phyloP scores from a whole-genome alignment of 2,888 invertebrate genomes.

The Dryobotodes eremita region DNA sequence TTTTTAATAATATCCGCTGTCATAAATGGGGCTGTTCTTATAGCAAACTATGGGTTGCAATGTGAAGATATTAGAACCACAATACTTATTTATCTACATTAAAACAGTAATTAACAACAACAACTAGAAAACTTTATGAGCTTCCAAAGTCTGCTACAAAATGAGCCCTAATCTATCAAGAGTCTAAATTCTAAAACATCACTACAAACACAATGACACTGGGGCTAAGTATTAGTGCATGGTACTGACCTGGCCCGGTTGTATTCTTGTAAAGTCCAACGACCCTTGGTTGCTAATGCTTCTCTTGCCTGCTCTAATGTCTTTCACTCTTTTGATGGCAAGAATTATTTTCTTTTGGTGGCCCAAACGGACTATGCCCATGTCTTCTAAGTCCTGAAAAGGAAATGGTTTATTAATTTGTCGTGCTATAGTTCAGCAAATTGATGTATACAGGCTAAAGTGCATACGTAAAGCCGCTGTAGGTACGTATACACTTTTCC shows the following conservation, averaged over 20 bases:
- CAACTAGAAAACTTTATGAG: neutral
- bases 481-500: neutral
- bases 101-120: neutral
- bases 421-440: neutral
- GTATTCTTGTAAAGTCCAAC: conserved; percentile 86
- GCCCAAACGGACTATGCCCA: conserved; percentile 97
- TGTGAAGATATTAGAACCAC: neutral
- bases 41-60: conserved; percentile 28
- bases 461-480: neutral
- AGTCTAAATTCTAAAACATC: conserved; percentile 86
- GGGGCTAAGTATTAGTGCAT: conserved; percentile 54
- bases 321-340: conserved; percentile 99
- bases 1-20: conserved; percentile 71
- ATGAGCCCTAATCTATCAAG: conserved; percentile 66
- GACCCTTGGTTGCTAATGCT: conserved; percentile 90
- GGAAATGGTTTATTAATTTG: neutral
- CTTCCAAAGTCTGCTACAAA: conserved; percentile 27
- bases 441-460: neutral
- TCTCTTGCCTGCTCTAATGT: conserved; percentile 96
- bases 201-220: conserved; percentile 81
- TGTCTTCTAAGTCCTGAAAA: conserved; percentile 97
- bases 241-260: conserved; percentile 88
- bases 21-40: conserved; percentile 69
- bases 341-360: conserved; percentile 99
- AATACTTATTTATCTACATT: neutral